Evolutionary conservation across 2,113 vertebrate genomes (phyloP).

Genomic region (Nesogale talazaci): DNA sequence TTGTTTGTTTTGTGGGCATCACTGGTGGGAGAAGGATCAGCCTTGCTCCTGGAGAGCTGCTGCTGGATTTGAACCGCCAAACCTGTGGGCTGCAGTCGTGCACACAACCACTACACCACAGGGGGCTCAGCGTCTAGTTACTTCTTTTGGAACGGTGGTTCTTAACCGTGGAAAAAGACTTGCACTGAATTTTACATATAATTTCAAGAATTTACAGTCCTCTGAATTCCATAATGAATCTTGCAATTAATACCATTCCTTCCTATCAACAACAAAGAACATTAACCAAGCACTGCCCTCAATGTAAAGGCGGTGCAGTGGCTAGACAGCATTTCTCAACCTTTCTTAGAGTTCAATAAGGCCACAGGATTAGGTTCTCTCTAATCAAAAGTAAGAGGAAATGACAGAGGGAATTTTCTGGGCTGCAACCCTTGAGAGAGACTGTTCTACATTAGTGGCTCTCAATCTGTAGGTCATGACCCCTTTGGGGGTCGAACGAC

Average conservation of each 20-base stretch:
- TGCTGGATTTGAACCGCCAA: too few species aligned
- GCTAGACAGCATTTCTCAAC: neutral
- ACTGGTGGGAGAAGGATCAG: too few species aligned
- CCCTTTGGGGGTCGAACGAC: too few species aligned
- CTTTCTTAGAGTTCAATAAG: neutral
- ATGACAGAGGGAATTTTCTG: neutral
- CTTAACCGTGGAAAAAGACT: neutral
- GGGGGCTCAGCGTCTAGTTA: too few species aligned
- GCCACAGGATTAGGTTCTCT: neutral
- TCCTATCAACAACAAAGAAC: neutral
- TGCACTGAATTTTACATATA: neutral
- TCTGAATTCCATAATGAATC: neutral
- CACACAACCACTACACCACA: too few species aligned
- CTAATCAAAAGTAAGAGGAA: neutral
- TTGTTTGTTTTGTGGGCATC: too few species aligned
- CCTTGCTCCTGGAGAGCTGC: too few species aligned
- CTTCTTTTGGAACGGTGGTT: slow-evolving; percentile 1
- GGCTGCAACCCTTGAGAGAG: neutral
- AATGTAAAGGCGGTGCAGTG: neutral
- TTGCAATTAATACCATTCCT: slow-evolving; percentile 1
- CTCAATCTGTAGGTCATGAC: too few species aligned
- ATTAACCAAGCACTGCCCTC: neutral
- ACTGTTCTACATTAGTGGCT: too few species aligned
- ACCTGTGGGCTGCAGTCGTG: too few species aligned
- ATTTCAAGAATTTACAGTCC: neutral